Conservation (phyloP, 2,113 vertebrate species). For the Psilopogon haemacephalus region DNA sequence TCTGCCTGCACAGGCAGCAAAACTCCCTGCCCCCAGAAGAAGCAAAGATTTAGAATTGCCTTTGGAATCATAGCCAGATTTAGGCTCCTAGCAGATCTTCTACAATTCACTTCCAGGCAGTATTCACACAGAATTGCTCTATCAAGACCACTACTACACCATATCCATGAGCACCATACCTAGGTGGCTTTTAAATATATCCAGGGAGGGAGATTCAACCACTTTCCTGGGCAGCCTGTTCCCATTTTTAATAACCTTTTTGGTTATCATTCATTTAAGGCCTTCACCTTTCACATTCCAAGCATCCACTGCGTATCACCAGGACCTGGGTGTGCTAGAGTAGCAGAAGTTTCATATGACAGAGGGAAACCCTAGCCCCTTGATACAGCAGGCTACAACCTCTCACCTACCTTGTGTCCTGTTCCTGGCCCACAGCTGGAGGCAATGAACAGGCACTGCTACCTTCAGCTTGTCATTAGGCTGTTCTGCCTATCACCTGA, state of each 20-base stretch:
- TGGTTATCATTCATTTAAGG: background rate
- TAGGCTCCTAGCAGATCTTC: background rate
- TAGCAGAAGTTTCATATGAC: background rate
- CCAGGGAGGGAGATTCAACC: too few relatives aligned
- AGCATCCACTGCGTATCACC: background rate
- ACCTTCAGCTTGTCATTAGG: background rate
- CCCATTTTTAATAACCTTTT: too few relatives aligned
- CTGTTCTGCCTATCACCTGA: constrained; percentile 7
- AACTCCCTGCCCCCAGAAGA: background rate
- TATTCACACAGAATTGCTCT: too few relatives aligned
- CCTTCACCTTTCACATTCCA: background rate
- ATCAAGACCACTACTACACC: too few relatives aligned
- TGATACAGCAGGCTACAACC: rapidly evolving
- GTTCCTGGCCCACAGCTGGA: background rate
- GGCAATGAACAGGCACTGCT: rapidly evolving
- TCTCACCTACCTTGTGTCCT: background rate
- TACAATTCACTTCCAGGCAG: background rate
- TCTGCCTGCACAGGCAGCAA: background rate
- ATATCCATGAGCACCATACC: too few relatives aligned
- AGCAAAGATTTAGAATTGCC: background rate
- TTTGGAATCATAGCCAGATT: background rate
- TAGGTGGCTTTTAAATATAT: too few relatives aligned
- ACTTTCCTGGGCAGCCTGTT: too few relatives aligned
- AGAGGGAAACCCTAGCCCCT: background rate
- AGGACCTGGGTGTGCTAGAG: background rate